Evolutionary conservation across 2,888 invertebrate species (phyloP), one percentile per base, ranked within the genome.

Genomic region (Euphydryas editha): DNA sequence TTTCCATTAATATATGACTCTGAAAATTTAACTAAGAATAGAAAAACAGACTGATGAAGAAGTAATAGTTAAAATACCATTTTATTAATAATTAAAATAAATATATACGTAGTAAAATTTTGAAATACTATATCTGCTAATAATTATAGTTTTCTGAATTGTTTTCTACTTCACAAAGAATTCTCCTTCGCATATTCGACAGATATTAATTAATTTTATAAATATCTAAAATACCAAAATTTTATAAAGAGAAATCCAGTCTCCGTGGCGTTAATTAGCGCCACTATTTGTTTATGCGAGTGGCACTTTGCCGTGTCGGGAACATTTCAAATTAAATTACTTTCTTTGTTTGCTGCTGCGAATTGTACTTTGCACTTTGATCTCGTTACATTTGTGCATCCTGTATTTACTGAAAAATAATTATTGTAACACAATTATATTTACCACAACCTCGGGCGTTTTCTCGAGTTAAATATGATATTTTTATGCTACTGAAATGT

Each of bases 251-350:
- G 46, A 46, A 18, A 17, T 17, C 13, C 20, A n/a, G 18, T 6
- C 21, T 24, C 21, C 49, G 20, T 51, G 24, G 15, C 49, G 49
- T 51, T 51, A 51, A 51, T 51, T 51, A 24, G 49, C 49, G 20
- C 49, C 49, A n/a, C 49, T 51, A 51, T 51, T 51, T 51, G 49
- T 24, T 13, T 20, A 21, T 51, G 49, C 13, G 6, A 21, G 8
- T 15, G n/a, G 21, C 11, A 13, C 49, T 51, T 51, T 24, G 49
- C 21, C 24, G 49, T 24, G 13, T 15, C 49, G 49, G 15, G 24
- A 46, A 18, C 18, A 18, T 17, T 30, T 15, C 15, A 51, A 51
- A 51, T 51, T 51, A 51, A 51, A 51, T 51, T 51, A 51, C 49
- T 21, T 24, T 21, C 49, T 49, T 20, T 51, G 21, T 51, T 51